These are phyloP conservation scores for Philhelius pedissequus DNA, from an alignment of 2,888 invertebrate species.

Conservation along the genomic window DNA sequence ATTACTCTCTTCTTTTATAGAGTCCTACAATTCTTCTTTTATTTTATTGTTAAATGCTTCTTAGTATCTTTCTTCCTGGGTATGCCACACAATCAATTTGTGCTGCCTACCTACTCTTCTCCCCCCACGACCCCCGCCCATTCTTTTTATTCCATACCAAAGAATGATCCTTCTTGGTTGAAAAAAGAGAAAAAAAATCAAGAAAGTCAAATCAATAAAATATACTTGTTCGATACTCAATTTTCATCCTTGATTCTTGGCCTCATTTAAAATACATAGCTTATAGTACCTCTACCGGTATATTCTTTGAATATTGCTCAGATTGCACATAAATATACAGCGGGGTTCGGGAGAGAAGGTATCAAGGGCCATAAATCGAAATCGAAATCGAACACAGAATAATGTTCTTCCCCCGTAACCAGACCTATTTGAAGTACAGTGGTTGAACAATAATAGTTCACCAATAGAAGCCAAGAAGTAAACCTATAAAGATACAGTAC, in stretches of 20 bases:
- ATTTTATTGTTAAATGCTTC: constrained; percentile 7
- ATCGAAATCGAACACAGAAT: constrained; percentile 54
- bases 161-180: background rate
- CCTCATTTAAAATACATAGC: constrained; percentile 63
- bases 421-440: background rate
- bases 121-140: background rate
- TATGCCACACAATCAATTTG: constrained; percentile 4
- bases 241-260: constrained; percentile 51
- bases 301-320: constrained; percentile 28
- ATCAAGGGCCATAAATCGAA: constrained; percentile 56
- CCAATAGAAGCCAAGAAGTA: too few relatives aligned
- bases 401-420: constrained; percentile 10
- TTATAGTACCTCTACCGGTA: constrained; percentile 2
- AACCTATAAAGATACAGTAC: background rate
- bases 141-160: background rate
- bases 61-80: constrained; percentile 1
- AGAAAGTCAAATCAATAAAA: constrained; percentile 45
- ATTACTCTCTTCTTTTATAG: background rate
- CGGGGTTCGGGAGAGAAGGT: background rate
- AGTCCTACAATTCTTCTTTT: background rate
- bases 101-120: background rate
- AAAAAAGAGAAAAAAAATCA: too few relatives aligned
- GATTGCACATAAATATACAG: constrained; percentile 16
- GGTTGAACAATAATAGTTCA: background rate
- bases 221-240: constrained; percentile 38